These are phyloP conservation scores for Cydia amplana DNA, from an alignment of 1,140 invertebrate genomes.

Conservation along the genomic window DNA sequence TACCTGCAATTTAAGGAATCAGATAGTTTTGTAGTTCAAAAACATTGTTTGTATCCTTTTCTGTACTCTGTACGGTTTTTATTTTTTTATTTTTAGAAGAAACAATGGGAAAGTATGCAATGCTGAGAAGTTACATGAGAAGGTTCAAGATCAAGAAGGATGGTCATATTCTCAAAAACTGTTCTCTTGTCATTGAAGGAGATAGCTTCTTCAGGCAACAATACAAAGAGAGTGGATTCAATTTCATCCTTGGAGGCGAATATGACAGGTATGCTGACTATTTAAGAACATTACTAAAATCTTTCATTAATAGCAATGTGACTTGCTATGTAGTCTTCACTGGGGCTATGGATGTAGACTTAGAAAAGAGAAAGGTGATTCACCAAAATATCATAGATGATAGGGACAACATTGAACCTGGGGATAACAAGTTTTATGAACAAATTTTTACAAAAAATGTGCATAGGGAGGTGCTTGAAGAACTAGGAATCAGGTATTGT, in stretches of 20 bases:
- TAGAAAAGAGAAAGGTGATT: conserved; percentile 37
- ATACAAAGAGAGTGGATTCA: conserved; percentile 41
- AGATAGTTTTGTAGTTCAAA: not conserved
- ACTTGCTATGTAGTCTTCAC: conserved; percentile 45
- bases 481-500: conserved; percentile 43
- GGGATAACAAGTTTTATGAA: conserved; percentile 37
- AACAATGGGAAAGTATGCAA: not conserved
- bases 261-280: conserved; percentile 45
- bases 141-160: not conserved
- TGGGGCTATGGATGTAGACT: conserved; percentile 36
- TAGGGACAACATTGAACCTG: conserved; percentile 29
- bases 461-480: conserved; percentile 43
- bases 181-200: conserved; percentile 44
- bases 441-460: conserved; percentile 44
- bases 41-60: not conserved
- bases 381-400: conserved; percentile 43
- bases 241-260: conserved; percentile 43
- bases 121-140: not conserved
- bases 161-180: conserved; percentile 31
- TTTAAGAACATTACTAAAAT: conserved; percentile 38
- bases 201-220: conserved; percentile 39
- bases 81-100: not conserved
- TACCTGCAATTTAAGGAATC: no score
- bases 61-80: no score
- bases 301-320: conserved; percentile 36